Evolutionary conservation across 2,888 invertebrate species (phyloP), one percentile per base, ranked within the genome.

Genomic region (Rhyacophila evoluta): DNA sequence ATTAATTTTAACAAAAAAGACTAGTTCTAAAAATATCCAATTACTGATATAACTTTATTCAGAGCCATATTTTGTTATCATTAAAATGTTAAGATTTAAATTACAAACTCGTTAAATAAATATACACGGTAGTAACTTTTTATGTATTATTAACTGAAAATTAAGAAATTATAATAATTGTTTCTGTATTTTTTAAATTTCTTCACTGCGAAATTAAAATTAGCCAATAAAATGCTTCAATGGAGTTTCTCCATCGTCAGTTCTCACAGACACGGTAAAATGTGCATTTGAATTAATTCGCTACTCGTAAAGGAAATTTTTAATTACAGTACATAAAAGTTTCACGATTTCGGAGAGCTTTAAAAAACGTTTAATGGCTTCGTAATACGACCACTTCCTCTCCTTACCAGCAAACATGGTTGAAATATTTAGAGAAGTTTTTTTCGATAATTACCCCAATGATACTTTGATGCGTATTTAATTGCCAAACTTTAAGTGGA

Each of bases 381-480:
- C 25, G 55, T 55, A 55, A 55, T 55, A 55, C 55, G 25, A 55
- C 55, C 55, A 55, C 55, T 55, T 55, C 25, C 19, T 55, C 12
- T 25, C 25, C 25, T n/a, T 55, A 25, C 55, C 55, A 55, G 55
- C 10, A 55, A 55, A 55, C 55, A 55, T 55, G 5, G 25, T 19
- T 55, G 25, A 19, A 55, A 55, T 55, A 25, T 25, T 55, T 55
- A 19, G 19, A 10, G 12, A 41, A 41, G 6, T 41, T 41, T 55
- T 55, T 69, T 69, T 29, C 28, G 69, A 69, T 69, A 69, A 69
- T 69, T 69, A 69, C 69, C 19, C 12, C 29, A 33, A 28, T n/a
- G 69, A 69, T 69, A 55, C 77, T 67, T 73, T 72, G 77, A 77
- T 77, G 72, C 27, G 72, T 67, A 73, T 77, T 77, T 77, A 77